These are phyloP conservation scores for Bagarius yarrelli DNA, from an alignment of 2,113 vertebrate genomes.

Conservation along the genomic window DNA sequence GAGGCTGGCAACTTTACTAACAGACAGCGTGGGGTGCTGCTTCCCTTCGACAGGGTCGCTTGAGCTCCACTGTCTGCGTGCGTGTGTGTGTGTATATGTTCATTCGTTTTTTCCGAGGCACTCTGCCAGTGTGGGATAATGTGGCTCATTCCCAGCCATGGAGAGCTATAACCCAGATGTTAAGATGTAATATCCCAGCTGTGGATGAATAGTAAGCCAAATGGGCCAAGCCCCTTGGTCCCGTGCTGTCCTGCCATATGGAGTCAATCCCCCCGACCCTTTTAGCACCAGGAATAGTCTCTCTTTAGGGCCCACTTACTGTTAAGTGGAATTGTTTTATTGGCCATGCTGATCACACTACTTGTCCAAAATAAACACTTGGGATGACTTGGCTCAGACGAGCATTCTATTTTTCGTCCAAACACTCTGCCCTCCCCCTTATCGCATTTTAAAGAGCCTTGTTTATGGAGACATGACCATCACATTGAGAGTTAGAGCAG, in stretches of 20 bases:
- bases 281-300: slow-evolving; percentile 94
- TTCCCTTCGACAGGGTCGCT: slow-evolving; percentile 36
- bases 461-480: slow-evolving; percentile 89
- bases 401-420: slow-evolving; percentile 68
- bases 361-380: slow-evolving; percentile 99
- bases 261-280: slow-evolving; percentile 91
- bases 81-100: slow-evolving; percentile 47
- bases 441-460: slow-evolving; percentile 74
- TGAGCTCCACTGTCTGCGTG: slow-evolving; percentile 18
- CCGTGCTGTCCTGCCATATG: slow-evolving; percentile 98
- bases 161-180: slow-evolving; percentile 99
- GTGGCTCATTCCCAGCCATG: slow-evolving; percentile 97
- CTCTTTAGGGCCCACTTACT: slow-evolving; percentile 95
- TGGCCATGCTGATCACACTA: slow-evolving; percentile 93
- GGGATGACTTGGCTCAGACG: slow-evolving; percentile 75
- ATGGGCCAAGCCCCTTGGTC: slow-evolving; percentile 81
- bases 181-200: slow-evolving; percentile 91
- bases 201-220: slow-evolving; percentile 91
- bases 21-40: slow-evolving; percentile 48
- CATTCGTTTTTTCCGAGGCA: slow-evolving; percentile 54
- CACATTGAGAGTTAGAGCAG: slow-evolving; percentile 86
- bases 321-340: slow-evolving; percentile 98
- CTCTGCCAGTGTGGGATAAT: slow-evolving; percentile 82
- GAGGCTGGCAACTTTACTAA: slow-evolving; percentile 40
- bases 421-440: slow-evolving; percentile 57